A percentile compares a stretch with the other conserved stretches of the same genome.
Evolutionary conservation across 1,140 invertebrate species (phyloP).

Genomic region (Mizuhopecten yessoensis): DNA sequence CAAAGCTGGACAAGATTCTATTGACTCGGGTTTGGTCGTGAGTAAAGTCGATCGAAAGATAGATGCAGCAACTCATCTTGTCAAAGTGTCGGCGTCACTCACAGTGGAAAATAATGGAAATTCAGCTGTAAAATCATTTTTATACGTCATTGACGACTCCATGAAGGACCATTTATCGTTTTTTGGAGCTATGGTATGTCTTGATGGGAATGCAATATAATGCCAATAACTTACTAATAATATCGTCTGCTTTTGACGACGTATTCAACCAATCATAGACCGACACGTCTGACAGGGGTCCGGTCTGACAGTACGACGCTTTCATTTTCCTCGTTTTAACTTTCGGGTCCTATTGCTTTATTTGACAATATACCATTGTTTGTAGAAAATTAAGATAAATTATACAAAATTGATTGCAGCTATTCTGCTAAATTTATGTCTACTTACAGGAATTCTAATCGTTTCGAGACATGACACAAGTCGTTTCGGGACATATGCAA

Average conservation of each 20-base stretch:
- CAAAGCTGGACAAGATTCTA: constrained; percentile 73
- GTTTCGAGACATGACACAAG: too few species aligned
- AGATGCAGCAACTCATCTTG: constrained; percentile 94
- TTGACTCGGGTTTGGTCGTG: constrained; percentile 84
- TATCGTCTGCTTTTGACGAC: neutral
- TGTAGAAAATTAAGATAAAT: too few species aligned
- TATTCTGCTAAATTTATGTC: too few species aligned
- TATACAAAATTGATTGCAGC: too few species aligned
- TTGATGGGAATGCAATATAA: neutral
- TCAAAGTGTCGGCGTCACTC: constrained; percentile 91
- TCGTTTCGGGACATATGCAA: too few species aligned
- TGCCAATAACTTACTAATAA: too few species aligned
- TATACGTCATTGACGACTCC: constrained; percentile 89
- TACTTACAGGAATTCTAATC: too few species aligned
- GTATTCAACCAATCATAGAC: neutral
- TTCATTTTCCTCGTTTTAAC: neutral
- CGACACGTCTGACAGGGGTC: constrained; percentile 16
- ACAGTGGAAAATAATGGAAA: constrained; percentile 92
- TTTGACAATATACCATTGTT: too few species aligned
- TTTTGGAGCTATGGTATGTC: constrained; percentile 87
- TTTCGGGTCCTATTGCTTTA: too few species aligned
- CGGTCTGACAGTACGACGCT: neutral
- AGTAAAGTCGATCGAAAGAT: constrained; percentile 93
- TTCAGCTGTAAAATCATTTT: constrained; percentile 88
- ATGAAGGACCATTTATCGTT: constrained; percentile 89